Evolutionary conservation across 2,888 invertebrate genomes (phyloP).

Genomic region (Smittia sp.): DNA sequence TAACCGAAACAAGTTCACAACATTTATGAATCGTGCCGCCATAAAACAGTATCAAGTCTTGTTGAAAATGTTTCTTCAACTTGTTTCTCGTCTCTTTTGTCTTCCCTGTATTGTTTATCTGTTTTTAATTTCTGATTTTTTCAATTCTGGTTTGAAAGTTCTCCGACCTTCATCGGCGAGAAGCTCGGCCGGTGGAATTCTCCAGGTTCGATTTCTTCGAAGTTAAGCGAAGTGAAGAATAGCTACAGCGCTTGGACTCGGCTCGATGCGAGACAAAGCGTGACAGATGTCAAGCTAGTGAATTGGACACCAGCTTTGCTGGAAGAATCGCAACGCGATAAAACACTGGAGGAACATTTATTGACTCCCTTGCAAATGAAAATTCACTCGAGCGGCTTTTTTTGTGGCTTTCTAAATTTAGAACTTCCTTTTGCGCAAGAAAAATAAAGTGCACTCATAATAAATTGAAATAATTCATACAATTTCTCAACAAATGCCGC

Average conservation of each 20-base stretch:
- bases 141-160: constrained; percentile 5
- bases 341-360: neutral
- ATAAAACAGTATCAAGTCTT: neutral
- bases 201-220: neutral
- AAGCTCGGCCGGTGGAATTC: neutral
- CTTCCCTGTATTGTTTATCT: neutral
- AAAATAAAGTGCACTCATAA: constrained; percentile 14
- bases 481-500: neutral
- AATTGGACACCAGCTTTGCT: too few relatives aligned
- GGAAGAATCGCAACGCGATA: too few relatives aligned
- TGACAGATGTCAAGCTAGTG: too few relatives aligned
- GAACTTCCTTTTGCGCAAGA: constrained; percentile 16
- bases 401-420: constrained; percentile 12
- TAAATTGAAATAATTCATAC: neutral
- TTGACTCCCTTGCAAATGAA: neutral
- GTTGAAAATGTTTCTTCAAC: constrained; percentile 1
- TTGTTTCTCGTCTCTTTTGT: constrained; percentile 8
- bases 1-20: too few relatives aligned
- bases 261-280: too few relatives aligned
- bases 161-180: neutral
- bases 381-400: constrained; percentile 1
- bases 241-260: too few relatives aligned
- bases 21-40: too few relatives aligned
- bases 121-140: constrained; percentile 12
- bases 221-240: neutral